Percentiles rank a stretch among this genome's conserved stretches.
Evolutionary conservation across 2,797 vertebrate genomes (phyloP).

Genomic region (Sebastes paucispinis): DNA sequence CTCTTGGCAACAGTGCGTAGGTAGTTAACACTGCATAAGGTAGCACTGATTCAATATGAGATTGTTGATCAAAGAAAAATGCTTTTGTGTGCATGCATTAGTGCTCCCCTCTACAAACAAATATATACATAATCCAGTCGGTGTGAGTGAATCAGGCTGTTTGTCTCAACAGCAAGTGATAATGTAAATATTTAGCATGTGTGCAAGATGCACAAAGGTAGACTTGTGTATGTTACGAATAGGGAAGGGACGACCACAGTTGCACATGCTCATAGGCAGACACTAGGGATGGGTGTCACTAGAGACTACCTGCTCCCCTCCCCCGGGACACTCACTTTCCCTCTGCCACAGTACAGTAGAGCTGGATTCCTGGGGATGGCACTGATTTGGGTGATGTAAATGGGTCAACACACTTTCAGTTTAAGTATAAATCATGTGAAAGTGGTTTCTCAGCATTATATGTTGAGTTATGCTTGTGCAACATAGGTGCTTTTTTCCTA

Average conservation of each 20-base stretch:
- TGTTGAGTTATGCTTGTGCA: not conserved
- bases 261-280: not conserved
- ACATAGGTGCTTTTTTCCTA: not conserved
- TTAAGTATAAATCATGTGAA: not conserved
- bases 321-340: not conserved
- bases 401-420: not conserved
- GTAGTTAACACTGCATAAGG: constrained; percentile 38
- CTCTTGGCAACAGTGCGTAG: constrained; percentile 28
- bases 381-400: not conserved
- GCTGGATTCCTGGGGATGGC: not conserved
- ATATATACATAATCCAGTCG: constrained; percentile 10
- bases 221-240: not conserved
- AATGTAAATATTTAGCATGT: constrained; percentile 30
- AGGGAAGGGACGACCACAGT: not conserved
- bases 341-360: not conserved
- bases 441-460: not conserved
- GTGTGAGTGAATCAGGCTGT: constrained; percentile 16
- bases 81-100: constrained; percentile 12
- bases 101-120: not conserved
- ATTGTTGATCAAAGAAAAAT: constrained; percentile 19
- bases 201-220: not conserved
- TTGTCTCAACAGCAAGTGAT: constrained; percentile 17
- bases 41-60: constrained; percentile 12
- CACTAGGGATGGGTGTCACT: not conserved
- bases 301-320: not conserved